These are phyloP conservation scores for Drosophila repleta DNA, from an alignment of 1,140 invertebrate species.

Conservation along the genomic window DNA sequence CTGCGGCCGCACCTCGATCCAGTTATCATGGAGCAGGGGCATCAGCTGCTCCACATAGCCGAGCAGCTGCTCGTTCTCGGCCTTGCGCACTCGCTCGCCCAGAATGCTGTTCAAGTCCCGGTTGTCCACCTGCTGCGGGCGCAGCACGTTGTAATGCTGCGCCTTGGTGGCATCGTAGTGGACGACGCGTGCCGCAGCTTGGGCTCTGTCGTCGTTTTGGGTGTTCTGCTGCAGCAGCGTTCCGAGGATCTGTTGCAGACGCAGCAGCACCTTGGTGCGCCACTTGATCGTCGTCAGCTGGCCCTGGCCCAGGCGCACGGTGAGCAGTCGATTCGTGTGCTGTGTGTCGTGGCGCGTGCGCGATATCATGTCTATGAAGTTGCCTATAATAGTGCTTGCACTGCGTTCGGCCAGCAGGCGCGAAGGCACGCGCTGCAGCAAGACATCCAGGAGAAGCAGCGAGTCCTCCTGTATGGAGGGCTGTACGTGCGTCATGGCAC, in stretches of 20 bases:
- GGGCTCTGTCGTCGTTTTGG: slow-evolving; percentile 6
- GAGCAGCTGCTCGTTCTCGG: slow-evolving; percentile 56
- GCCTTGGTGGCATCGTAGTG: slow-evolving; percentile 41
- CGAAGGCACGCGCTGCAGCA: slow-evolving; percentile 86
- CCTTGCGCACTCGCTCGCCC: slow-evolving; percentile 28
- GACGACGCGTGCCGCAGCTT: slow-evolving; percentile 8
- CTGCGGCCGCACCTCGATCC: slow-evolving; percentile 88
- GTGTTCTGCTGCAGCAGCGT: slow-evolving; percentile 78
- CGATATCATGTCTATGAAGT: slow-evolving; percentile 92
- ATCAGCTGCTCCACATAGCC: slow-evolving; percentile 87
- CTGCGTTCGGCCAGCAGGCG: slow-evolving; percentile 87
- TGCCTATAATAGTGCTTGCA: slow-evolving; percentile 87
- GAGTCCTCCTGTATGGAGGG: slow-evolving; percentile 92
- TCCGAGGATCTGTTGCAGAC: slow-evolving; percentile 87
- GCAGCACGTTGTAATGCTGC: slow-evolving; percentile 58
- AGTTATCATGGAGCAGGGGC: slow-evolving; percentile 89
- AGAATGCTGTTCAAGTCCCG: slow-evolving; percentile 38
- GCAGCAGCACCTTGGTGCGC: slow-evolving; percentile 89
- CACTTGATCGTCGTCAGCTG: slow-evolving; percentile 89
- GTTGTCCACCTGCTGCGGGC: slow-evolving; percentile 15
- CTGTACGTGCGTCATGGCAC: slow-evolving; percentile 94
- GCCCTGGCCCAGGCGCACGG: slow-evolving; percentile 86
- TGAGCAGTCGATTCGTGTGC: slow-evolving; percentile 87
- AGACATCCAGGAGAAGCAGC: slow-evolving; percentile 89
- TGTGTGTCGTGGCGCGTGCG: slow-evolving; percentile 87